Base-by-base conservation (phyloP, 2,113 vertebrate genomes). In the Greenwoodochromis staneri region DNA sequence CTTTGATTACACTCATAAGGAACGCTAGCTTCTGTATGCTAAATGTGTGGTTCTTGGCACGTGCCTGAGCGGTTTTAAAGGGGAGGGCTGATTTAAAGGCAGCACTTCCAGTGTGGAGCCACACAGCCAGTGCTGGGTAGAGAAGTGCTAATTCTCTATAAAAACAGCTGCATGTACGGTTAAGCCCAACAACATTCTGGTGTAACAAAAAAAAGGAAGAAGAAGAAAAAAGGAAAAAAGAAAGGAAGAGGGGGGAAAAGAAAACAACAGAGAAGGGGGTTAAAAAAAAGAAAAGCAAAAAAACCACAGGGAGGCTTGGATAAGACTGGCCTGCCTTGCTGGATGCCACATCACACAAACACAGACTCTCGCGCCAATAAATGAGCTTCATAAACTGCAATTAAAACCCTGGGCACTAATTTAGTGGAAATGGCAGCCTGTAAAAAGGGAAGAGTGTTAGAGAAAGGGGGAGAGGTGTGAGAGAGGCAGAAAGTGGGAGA, bases 351-450 rank as follows among this genome's bases (percentile, higher is more conserved):
- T 94, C 94, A 96, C 93, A 95, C 95, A 94, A 93, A 94, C 94
- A 93, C 92, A 92, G 88, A 93, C 93, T 92, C 87, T 85, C 27
- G 53, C 51, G 89, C 95, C 94, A 95, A 95, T 96, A 96, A 96
- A 95, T 93, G 90, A 91, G 93, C 95, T 95, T 94, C 92, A 95
- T 96, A 97, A 97, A 97, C 92, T 95, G 93, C 96, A 96, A 97
- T 97, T 97, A 97, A 97, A 96, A 96, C 96, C 96, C 94, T 96
- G 95, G 95, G 96, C 95, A 95, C 96, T 97, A 96, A 97, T 97
- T 96, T 96, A 93, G 95, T 95, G 96, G 95, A 97, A 96, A 96
- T 96, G 92, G 93, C 90, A 94, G 94, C 89, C 92, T 94, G 94
- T 96, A 95, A 97, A 96, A 88, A 63, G 8, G 6, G 42, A 88